phyloP scores from a whole-genome alignment of 1,140 invertebrate genomes.

The Palaemon carinicauda region DNA sequence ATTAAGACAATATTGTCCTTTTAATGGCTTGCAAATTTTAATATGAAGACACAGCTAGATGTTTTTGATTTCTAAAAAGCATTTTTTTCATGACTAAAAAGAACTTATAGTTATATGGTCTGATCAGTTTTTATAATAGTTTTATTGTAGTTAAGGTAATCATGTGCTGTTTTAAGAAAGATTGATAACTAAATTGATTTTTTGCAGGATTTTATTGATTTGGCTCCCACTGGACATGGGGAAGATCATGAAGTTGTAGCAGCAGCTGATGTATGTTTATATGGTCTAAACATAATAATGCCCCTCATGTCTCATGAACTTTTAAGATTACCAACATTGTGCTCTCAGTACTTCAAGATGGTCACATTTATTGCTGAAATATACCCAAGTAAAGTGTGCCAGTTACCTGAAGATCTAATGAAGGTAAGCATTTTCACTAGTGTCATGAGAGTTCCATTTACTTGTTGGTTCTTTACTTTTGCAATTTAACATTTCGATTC shows the following conservation, averaged over 20 bases:
- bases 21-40: too few relatives aligned
- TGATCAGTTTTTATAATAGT: too few relatives aligned
- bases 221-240: slow-evolving; percentile 63
- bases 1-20: too few relatives aligned
- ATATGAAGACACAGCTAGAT: too few relatives aligned
- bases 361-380: slow-evolving; percentile 75
- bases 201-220: slow-evolving; percentile 72
- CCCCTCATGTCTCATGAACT: slow-evolving; percentile 80
- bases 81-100: too few relatives aligned
- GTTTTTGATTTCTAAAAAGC: too few relatives aligned
- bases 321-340: slow-evolving; percentile 75
- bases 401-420: slow-evolving; percentile 70
- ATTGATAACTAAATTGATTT: background rate
- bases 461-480: too few relatives aligned
- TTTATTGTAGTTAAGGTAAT: too few relatives aligned
- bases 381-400: slow-evolving; percentile 72
- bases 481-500: too few relatives aligned
- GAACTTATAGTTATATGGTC: too few relatives aligned
- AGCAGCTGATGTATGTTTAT: slow-evolving; percentile 74
- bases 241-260: slow-evolving; percentile 64
- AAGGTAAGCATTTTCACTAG: slow-evolving; percentile 60
- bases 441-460: too few relatives aligned
- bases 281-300: slow-evolving; percentile 77
- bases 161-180: too few relatives aligned
- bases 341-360: slow-evolving; percentile 72